Conservation (phyloP, 2,888 invertebrate species). For the Ecdyonurus torrentis region DNA sequence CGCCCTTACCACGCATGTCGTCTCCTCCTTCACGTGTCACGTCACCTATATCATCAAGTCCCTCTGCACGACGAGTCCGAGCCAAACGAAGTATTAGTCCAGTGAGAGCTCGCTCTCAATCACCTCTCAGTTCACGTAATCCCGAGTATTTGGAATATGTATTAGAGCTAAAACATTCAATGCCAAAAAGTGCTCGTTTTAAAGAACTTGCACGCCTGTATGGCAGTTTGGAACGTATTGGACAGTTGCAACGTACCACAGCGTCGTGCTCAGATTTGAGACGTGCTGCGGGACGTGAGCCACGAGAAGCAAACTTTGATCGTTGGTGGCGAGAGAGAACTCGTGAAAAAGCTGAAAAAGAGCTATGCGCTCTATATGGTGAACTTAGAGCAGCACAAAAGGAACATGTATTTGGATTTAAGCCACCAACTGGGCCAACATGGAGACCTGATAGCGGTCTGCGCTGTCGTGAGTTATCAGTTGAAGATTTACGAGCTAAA, state of each 20-base stretch:
- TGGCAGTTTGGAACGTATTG: slow-evolving; percentile 65
- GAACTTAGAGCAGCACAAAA: slow-evolving; percentile 63
- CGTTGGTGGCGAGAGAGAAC: slow-evolving; percentile 67
- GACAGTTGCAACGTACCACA: slow-evolving; percentile 60
- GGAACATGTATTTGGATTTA: slow-evolving; percentile 69
- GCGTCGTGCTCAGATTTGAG: slow-evolving; percentile 44
- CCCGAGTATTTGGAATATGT: slow-evolving; percentile 48
- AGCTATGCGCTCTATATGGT: slow-evolving; percentile 55
- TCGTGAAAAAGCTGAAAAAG: slow-evolving; percentile 66
- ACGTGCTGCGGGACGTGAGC: slow-evolving; percentile 18
- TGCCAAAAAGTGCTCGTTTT: slow-evolving; percentile 59
- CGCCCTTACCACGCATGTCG: not conserved
- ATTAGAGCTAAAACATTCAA: slow-evolving; percentile 41
- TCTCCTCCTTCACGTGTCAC: not conserved
- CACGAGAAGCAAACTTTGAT: slow-evolving; percentile 69
- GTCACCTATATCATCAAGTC: not conserved
- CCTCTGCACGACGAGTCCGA: not conserved
- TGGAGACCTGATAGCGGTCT: slow-evolving; percentile 46
- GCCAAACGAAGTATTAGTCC: not conserved
- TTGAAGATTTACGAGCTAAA: slow-evolving; percentile 65
- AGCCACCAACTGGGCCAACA: slow-evolving; percentile 19
- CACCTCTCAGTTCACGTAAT: not conserved
- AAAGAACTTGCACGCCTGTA: slow-evolving; percentile 74
- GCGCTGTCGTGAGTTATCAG: slow-evolving; percentile 68
- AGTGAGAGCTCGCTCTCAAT: not conserved